phyloP scores from a whole-genome alignment of 2,113 vertebrate genomes.

The Tiliqua scincoides region DNA sequence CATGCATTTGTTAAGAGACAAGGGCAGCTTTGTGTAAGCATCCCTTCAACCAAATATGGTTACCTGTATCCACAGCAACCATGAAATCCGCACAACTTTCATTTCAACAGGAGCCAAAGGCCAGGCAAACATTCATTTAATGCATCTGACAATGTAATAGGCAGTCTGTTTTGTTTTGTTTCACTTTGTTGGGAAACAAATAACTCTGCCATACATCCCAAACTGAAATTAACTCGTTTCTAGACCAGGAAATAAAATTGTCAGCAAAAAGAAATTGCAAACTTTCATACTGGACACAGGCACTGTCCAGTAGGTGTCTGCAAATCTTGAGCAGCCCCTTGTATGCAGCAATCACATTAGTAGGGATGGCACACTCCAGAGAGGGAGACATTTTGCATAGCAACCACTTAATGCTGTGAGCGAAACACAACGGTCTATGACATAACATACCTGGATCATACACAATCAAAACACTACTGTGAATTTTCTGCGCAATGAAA shows the following conservation, averaged over 20 bases:
- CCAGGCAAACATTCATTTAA: slow-evolving; percentile 35
- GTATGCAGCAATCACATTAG: not conserved
- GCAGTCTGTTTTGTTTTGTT: not conserved
- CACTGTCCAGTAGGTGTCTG: not conserved
- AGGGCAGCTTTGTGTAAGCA: slow-evolving; percentile 24
- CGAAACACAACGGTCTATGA: not conserved
- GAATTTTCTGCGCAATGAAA: not conserved
- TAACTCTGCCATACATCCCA: not conserved
- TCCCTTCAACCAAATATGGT: slow-evolving; percentile 6
- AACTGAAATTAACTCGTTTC: not conserved
- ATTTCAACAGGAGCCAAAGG: slow-evolving; percentile 28
- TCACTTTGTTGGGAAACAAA: not conserved
- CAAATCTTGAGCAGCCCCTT: not conserved
- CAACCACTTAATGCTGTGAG: not conserved
- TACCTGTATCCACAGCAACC: slow-evolving; percentile 41
- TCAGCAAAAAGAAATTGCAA: not conserved
- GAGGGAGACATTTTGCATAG: not conserved
- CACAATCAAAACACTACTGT: not conserved
- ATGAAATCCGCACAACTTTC: slow-evolving; percentile 31
- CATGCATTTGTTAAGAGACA: slow-evolving; percentile 18
- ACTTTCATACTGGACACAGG: not conserved
- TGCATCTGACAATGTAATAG: not conserved
- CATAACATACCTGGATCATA: not conserved
- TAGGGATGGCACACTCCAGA: not conserved
- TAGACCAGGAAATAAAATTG: not conserved